Conservation (phyloP, 2,797 vertebrate species). For the Mus caroli region DNA sequence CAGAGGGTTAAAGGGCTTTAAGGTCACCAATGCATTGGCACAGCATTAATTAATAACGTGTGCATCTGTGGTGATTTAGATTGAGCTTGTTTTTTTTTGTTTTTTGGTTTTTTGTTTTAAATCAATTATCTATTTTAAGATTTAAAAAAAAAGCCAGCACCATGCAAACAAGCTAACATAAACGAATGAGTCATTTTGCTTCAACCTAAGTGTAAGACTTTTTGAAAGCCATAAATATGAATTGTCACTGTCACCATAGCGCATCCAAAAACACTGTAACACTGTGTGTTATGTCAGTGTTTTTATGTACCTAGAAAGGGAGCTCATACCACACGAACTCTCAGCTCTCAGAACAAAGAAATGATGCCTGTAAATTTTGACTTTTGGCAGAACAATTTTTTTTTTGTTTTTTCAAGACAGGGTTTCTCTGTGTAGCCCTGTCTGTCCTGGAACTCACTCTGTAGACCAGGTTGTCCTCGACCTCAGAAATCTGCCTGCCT, state of each 20-base stretch:
- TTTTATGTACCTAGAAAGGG: conserved; percentile 50
- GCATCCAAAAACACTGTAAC: conserved; percentile 34
- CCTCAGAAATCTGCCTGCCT: no score
- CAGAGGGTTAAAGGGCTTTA: conserved; percentile 53
- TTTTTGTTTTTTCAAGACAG: not conserved
- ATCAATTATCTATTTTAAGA: conserved; percentile 30
- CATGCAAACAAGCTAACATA: conserved; percentile 27
- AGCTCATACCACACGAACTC: not conserved
- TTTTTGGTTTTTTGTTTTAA: not conserved
- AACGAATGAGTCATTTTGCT: not conserved
- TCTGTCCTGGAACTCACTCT: no score
- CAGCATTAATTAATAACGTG: conserved; percentile 43
- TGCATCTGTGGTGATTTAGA: conserved; percentile 10
- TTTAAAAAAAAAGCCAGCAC: not conserved
- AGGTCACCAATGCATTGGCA: not conserved
- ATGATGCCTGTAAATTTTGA: conserved; percentile 43
- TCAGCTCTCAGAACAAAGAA: conserved; percentile 43
- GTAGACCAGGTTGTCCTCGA: no score
- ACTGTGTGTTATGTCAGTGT: conserved; percentile 1
- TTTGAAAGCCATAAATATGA: not conserved
- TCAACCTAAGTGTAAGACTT: not conserved
- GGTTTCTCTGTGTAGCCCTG: no score
- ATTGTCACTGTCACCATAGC: not conserved
- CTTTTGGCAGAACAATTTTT: conserved; percentile 53
- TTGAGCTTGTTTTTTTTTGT: not conserved